Evolutionary conservation across 2,888 invertebrate genomes (phyloP).

Genomic region (Chloroclystis v-ata): DNA sequence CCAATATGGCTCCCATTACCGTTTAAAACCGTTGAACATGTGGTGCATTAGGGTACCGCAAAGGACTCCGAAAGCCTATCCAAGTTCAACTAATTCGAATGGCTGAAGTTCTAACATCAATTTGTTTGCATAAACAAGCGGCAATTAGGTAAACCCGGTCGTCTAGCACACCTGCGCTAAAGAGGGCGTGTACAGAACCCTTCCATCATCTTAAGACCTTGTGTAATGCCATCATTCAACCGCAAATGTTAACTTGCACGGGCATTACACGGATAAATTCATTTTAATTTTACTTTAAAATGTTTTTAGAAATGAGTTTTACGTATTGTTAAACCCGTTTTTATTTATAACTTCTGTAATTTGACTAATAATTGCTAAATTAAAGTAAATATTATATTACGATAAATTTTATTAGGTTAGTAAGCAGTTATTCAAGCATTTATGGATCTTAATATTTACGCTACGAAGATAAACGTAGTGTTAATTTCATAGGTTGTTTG

Average conservation of each 20-base stretch:
- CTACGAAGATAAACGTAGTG: no score
- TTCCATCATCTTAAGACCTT: conserved; percentile 23
- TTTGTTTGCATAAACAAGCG: conserved; percentile 67
- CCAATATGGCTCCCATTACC: conserved; percentile 13
- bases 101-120: conserved; percentile 58
- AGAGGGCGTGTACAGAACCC: conserved; percentile 27
- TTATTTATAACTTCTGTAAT: no score
- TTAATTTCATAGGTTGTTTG: no score
- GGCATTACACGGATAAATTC: no score
- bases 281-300: no score
- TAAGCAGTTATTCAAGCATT: no score
- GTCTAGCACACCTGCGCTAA: conserved; percentile 57
- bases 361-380: no score
- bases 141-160: conserved; percentile 57
- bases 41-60: conserved; percentile 29
- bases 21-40: conserved; percentile 27
- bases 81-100: conserved; percentile 38
- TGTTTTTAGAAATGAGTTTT: no score
- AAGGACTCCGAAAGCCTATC: conserved; percentile 29
- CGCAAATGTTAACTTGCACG: conserved; percentile 24
- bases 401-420: no score
- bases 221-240: conserved; percentile 20
- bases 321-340: no score
- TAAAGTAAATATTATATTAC: no score
- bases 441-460: no score